These are phyloP conservation scores for Isoperla grammatica DNA, from an alignment of 2,888 invertebrate species.

Conservation along the genomic window DNA sequence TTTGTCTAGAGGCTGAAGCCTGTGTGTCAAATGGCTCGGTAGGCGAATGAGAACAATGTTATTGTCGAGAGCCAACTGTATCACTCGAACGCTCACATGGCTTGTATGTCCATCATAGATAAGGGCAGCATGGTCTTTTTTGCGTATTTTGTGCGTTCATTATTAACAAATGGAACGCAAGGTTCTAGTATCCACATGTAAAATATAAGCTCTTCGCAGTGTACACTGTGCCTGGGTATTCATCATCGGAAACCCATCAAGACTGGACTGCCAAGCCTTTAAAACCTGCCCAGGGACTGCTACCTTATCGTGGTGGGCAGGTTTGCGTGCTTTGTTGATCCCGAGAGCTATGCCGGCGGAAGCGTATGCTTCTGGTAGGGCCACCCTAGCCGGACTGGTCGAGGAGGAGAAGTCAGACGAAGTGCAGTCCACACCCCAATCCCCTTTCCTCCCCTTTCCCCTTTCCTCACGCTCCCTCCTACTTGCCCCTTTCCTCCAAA, in stretches of 20 bases:
- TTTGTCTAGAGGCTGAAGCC: constrained; percentile 18
- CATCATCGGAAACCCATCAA: neutral
- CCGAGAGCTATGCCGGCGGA: too few relatives aligned
- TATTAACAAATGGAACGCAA: constrained; percentile 7
- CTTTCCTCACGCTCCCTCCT: too few relatives aligned
- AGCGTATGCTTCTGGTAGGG: too few relatives aligned
- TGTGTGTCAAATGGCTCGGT: constrained; percentile 10
- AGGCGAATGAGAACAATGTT: constrained; percentile 13
- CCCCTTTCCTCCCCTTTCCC: too few relatives aligned
- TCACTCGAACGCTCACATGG: constrained; percentile 16
- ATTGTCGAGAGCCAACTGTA: constrained; percentile 5
- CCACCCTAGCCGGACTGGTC: too few relatives aligned
- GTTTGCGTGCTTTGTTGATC: too few relatives aligned
- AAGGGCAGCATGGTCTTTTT: constrained; percentile 6
- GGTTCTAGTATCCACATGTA: constrained; percentile 5
- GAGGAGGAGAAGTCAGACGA: too few relatives aligned
- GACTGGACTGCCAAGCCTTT: constrained; percentile 6
- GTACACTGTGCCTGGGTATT: constrained; percentile 10
- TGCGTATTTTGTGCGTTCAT: neutral
- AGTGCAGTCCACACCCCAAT: too few relatives aligned
- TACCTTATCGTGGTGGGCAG: too few relatives aligned
- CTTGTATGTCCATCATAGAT: constrained; percentile 15
- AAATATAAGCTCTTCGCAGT: constrained; percentile 6
- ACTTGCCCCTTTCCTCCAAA: too few relatives aligned
- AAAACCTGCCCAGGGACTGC: too few relatives aligned